A percentile compares a stretch with the other conserved stretches of the same genome.
Conservation (phyloP, 2,888 invertebrate species). For the Epirrhoe tristata region DNA sequence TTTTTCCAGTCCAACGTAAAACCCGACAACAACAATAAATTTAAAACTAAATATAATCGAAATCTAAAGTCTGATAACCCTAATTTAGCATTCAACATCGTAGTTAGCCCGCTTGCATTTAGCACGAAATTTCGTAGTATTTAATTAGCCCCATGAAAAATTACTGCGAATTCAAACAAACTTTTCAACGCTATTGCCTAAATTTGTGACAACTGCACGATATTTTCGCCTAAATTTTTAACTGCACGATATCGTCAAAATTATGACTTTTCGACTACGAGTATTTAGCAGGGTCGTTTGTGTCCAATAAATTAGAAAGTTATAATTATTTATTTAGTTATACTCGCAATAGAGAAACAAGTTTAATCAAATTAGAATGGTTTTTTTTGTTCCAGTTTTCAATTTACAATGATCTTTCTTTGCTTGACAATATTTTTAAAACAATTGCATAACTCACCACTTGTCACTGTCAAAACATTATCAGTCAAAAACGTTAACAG, state of each 20-base stretch:
- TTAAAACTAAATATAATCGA: conserved; percentile 13
- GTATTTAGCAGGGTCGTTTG: conserved; percentile 8
- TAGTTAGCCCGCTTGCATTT: conserved; percentile 67
- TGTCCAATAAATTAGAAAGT: conserved; percentile 16
- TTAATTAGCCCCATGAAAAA: conserved; percentile 73
- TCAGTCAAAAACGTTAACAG: no score
- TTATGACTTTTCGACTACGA: conserved; percentile 25
- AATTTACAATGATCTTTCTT: no score
- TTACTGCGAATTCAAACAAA: conserved; percentile 59
- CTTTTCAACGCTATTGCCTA: conserved; percentile 53
- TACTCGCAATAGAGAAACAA: no score
- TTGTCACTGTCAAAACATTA: no score
- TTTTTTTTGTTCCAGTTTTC: no score
- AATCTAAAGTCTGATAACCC: conserved; percentile 45
- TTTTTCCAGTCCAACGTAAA: neutral
- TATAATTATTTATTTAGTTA: neutral
- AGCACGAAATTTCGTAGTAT: conserved; percentile 73
- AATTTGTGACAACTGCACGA: conserved; percentile 43
- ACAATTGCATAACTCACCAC: no score
- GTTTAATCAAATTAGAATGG: no score
- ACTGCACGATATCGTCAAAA: conserved; percentile 30
- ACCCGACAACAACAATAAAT: neutral
- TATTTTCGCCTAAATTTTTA: conserved; percentile 30
- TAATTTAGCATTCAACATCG: conserved; percentile 43
- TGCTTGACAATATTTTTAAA: no score